Evolutionary conservation across 2,888 invertebrate species (phyloP).

Genomic region (Panzeria rudis): DNA sequence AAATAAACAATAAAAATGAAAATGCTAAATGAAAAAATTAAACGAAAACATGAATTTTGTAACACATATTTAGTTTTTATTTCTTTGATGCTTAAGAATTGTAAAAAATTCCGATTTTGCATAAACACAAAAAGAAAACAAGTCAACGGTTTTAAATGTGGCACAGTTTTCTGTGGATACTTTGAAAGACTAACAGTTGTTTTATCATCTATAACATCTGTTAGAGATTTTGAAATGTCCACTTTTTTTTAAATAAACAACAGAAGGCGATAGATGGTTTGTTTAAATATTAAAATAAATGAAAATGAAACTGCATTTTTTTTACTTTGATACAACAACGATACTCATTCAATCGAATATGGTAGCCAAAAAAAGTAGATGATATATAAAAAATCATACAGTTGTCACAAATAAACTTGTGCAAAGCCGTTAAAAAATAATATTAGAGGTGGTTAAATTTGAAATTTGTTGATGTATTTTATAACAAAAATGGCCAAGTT

Average conservation of each 20-base stretch:
- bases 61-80: constrained; percentile 62
- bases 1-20: constrained; percentile 62
- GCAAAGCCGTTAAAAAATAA: too few species aligned
- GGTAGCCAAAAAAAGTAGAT: background rate
- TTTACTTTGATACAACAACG: background rate
- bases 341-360: background rate
- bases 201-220: constrained; percentile 46
- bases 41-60: constrained; percentile 67
- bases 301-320: background rate
- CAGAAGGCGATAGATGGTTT: background rate
- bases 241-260: background rate
- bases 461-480: too few species aligned
- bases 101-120: constrained; percentile 23
- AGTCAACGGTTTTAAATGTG: constrained; percentile 52
- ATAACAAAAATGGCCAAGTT: too few species aligned
- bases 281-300: background rate
- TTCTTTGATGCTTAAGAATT: constrained; percentile 41
- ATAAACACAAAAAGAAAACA: background rate
- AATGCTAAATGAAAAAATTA: constrained; percentile 44
- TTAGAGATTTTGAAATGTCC: constrained; percentile 8
- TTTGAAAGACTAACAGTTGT: constrained; percentile 1
- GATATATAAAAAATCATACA: background rate
- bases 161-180: constrained; percentile 17
- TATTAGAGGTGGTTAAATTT: too few species aligned
- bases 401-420: background rate